Evolutionary conservation across 2,888 invertebrate species (phyloP).

Genomic region (Gnatocerus cornutus): DNA sequence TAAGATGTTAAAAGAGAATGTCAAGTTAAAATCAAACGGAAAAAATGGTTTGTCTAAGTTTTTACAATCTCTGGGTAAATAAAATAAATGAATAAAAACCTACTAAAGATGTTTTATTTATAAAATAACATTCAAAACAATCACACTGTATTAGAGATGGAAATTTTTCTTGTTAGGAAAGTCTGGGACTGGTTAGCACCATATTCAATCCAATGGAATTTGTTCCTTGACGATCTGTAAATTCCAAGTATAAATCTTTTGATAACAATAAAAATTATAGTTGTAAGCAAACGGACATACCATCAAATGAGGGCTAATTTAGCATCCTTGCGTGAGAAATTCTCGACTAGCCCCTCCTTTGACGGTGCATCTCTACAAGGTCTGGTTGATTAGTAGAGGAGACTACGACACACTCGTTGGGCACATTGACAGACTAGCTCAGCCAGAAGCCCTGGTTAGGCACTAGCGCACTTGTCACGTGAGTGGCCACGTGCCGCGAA

Average conservation of each 20-base stretch:
- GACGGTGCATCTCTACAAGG: slow-evolving; percentile 3
- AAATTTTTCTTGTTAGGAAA: slow-evolving; percentile 40
- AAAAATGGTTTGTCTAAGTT: slow-evolving; percentile 29
- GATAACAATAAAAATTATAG: too few species aligned
- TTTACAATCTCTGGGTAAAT: slow-evolving; percentile 41
- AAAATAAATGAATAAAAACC: slow-evolving; percentile 46
- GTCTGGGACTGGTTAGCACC: slow-evolving; percentile 11
- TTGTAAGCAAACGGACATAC: neutral
- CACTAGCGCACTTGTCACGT: slow-evolving; percentile 44
- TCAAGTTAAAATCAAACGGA: neutral
- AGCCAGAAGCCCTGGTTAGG: slow-evolving; percentile 44
- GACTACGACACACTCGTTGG: slow-evolving; percentile 53
- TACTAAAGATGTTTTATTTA: slow-evolving; percentile 49
- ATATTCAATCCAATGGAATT: slow-evolving; percentile 79
- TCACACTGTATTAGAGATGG: slow-evolving; percentile 53
- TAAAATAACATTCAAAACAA: slow-evolving; percentile 56
- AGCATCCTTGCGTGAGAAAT: too few species aligned
- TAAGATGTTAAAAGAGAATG: slow-evolving; percentile 47
- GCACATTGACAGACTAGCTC: slow-evolving; percentile 64
- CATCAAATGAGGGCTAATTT: slow-evolving; percentile 5
- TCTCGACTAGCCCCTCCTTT: neutral
- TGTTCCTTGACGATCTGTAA: slow-evolving; percentile 83
- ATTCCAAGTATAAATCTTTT: neutral
- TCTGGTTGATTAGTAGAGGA: slow-evolving; percentile 15
- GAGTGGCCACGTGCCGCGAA: slow-evolving; percentile 44